Evolutionary conservation across 2,888 invertebrate genomes (phyloP), one percentile per base, ranked within the genome.

Genomic region (Antitype chi): DNA sequence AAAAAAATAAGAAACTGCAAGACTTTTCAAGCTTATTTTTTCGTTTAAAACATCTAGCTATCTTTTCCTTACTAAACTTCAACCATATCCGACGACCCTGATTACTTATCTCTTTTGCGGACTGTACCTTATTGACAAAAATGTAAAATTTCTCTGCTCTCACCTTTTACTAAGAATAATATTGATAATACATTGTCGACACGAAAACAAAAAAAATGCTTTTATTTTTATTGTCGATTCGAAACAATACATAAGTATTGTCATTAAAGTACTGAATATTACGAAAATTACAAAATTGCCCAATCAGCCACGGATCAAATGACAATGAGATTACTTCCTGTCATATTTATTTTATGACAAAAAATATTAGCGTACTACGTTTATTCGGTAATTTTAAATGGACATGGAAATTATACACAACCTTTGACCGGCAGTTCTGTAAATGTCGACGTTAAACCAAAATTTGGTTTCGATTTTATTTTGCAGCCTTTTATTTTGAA

Each of bases 281-380:
- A 85, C 53, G 0, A 80, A 85, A 86, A 87, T 86, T 17, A 82
- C 85, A 78, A 74, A 88, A 87, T 85, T 82, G 85, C 15, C 79
- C 74, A 85, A 88, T 87, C 85, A 86, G 76, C 71, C 62, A 81
- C 83, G 87, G 82, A 88, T 81, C 88, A 87, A 88, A 87, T 87
- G 88, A 81, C 88, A 86, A 78, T 32, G 74, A 88, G 85, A 87
- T 87, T 82, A 82, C 87, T 87, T 87, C 87, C 87, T 86, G 66
- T 66, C 64, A 43, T 66, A 69, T 80, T 81, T 74, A 74, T 82
- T 72, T 74, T 69, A 73, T 70, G 49, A 73, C 62, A 80, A 87
- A 88, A 82, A 80, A 38, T 75, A 73, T 81, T 63, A 74, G 67
- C 28, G 11, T 76, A 13, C 11, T 67, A 76, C 55, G 53, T 67